Conservation (phyloP, 2,888 invertebrate genomes). For the Pristionchus entomophagus region DNA sequence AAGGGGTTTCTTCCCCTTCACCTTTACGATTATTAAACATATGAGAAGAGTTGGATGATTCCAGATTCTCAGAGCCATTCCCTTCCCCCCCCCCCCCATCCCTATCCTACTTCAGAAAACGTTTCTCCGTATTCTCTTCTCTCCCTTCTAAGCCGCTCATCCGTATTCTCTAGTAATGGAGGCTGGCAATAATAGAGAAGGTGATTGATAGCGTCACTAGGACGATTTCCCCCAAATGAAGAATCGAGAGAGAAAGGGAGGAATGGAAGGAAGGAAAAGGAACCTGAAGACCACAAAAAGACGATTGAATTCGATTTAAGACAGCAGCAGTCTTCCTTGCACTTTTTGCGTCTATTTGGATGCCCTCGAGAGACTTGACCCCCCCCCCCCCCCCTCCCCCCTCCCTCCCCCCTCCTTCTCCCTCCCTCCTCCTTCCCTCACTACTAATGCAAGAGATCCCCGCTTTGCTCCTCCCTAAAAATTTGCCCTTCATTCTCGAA, state of each 20-base stretch:
- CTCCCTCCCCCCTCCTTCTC: not conserved
- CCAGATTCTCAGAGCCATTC: not conserved
- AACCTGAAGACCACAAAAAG: not conserved
- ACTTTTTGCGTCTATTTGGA: not conserved
- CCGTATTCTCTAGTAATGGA: not conserved
- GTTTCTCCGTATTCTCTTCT: constrained; percentile 13
- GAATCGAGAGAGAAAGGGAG: not conserved
- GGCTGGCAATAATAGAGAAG: not conserved
- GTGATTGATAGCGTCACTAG: not conserved
- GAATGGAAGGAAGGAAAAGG: not conserved
- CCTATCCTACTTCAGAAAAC: too few species aligned
- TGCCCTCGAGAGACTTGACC: not conserved
- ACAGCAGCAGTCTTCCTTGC: not conserved
- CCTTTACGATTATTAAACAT: constrained; percentile 35
- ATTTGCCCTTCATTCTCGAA: not conserved
- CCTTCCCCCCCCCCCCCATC: not conserved
- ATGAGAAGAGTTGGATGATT: too few species aligned
- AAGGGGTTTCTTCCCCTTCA: not conserved
- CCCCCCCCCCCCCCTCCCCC: not conserved
- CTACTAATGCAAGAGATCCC: constrained; percentile 27
- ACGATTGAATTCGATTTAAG: constrained; percentile 15
- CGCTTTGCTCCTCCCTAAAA: not conserved
- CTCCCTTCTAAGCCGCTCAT: not conserved
- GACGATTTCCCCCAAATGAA: not conserved
- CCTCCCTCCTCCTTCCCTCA: not conserved